Evolutionary conservation across 1,140 invertebrate species (phyloP).

Genomic region (Philotrypesis tridentata): DNA sequence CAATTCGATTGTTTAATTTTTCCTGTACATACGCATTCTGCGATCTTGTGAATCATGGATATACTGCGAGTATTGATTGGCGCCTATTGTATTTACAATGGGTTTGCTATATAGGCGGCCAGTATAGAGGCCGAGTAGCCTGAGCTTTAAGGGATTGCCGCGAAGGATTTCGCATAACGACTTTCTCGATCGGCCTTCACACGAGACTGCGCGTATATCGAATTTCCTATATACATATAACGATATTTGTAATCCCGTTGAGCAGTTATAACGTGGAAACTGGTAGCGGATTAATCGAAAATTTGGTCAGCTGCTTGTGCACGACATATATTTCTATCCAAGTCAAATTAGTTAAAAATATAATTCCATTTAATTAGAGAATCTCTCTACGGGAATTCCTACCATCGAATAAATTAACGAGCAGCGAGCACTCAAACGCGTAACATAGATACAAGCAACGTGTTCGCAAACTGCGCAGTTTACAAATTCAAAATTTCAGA

Average conservation of each 20-base stretch:
- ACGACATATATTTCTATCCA: no score
- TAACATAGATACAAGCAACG: background rate
- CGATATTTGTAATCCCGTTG: conserved; percentile 32
- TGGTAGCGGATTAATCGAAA: conserved; percentile 30
- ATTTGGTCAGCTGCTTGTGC: conserved; percentile 2
- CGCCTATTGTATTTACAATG: no score
- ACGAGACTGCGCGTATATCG: background rate
- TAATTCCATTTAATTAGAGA: no score
- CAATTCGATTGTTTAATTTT: no score
- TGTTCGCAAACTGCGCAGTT: background rate
- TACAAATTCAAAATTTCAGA: background rate
- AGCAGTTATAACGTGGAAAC: background rate
- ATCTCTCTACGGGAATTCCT: no score
- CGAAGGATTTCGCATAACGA: conserved; percentile 36
- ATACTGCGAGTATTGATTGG: no score
- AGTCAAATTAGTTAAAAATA: no score
- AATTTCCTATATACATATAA: conserved; percentile 13
- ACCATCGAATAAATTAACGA: no score
- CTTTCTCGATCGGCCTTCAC: conserved; percentile 31
- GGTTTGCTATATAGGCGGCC: no score
- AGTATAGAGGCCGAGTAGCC: background rate
- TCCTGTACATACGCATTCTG: no score
- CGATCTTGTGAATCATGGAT: no score
- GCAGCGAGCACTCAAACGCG: background rate
- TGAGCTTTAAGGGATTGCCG: conserved; percentile 11